Base-by-base conservation (phyloP, 2,113 vertebrate genomes). In the Opisthocomus hoazin region DNA sequence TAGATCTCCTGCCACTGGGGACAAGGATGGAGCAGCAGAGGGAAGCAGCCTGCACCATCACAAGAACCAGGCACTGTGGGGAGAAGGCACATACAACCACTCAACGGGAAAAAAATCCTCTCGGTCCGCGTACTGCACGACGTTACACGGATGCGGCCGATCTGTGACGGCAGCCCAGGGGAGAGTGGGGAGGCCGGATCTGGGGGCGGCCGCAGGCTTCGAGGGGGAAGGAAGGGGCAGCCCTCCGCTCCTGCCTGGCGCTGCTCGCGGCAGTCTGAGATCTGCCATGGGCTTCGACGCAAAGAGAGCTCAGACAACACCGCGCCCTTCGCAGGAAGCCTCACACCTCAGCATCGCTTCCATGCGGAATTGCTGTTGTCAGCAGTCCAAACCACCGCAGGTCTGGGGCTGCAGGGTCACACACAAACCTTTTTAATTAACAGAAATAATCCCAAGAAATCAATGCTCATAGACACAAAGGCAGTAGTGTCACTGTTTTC, bases 191-290 rank as follows among this genome's bases (percentile, higher is more conserved):
- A 15, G 11, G 11, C 10, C 3, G 6, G 41, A 27, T 83, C 37
- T 56, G 30, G 43, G 41, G 56, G 26, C 3, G 0, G 22, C 22
- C 4, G 1, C 0, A 0, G 10, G 32, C 32, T 60, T 19, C 4
- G 17, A 39, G 6, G 8, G 6, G 32, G 12, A 89, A 70, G 32
- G 12, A 89, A 70, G 50, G 43, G 53, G 41, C 22, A 65, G 22
- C 12, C 22, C 48, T 15, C 20, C 1, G 2, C 46, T 76, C 27
- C 54, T 46, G 39, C 61, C 10, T 6, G 41, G 34, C 57, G 57
- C 16, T 2, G 27, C 34, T 85, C 51, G 43, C 57, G 46, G 3
- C 9, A 12, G 23, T 7, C 56, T 1, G 5, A 75, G 12, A 53
- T 8, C 41, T 60, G 14, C 15, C 39, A 32, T 26, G 34, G 48